Evolutionary conservation across 2,888 invertebrate species (phyloP), one percentile per base, ranked within the genome.

Genomic region (Phragmatobia fuliginosa): DNA sequence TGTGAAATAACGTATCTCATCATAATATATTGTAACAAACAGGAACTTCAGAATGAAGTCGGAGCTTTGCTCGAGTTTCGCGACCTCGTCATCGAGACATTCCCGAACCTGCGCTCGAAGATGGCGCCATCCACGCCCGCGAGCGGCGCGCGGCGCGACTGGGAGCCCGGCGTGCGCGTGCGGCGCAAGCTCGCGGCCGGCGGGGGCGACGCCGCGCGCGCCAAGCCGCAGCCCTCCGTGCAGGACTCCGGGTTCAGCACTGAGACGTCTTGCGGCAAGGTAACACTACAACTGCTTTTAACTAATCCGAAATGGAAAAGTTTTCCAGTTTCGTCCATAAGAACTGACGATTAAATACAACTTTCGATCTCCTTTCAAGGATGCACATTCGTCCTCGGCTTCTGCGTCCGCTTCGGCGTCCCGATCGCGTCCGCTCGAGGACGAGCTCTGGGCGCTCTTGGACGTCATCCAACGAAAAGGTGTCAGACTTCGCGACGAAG

Each of bases 41-140:
- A 96, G 96, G 98, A 98, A 96, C 96, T 98, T 92, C 98, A 98
- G 96, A 97, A 98, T 97, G 98, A 98, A 96, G 98, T 98, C 95
- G 98, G 98, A 81, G 98, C 98, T 85, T 95, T 98, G 86, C 96
- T 98, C 94, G 98, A 98, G 96, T 98, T 98, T 94, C 97, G 98
- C 95, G 98, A 98, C 95, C 97, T 98, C 96, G 98, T 98, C 96
- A 98, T 98, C 96, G 98, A 98, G 96, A 98, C 98, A 89, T 98
- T 98, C 96, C 98, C 98, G 87, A 98, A 98, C 96, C 96, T 98
- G 91, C 97, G 98, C 91, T 97, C 97, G 90, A 98, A 98, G 96
- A 97, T 98, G 97, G 97, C 97, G 88, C 96, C 97, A 84, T 96
- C 96, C 87, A 94, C 95, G 90, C 95, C 95, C 76, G 90, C 93